These are phyloP conservation scores for Cetonia aurata DNA, from an alignment of 2,888 invertebrate genomes.

Conservation along the genomic window DNA sequence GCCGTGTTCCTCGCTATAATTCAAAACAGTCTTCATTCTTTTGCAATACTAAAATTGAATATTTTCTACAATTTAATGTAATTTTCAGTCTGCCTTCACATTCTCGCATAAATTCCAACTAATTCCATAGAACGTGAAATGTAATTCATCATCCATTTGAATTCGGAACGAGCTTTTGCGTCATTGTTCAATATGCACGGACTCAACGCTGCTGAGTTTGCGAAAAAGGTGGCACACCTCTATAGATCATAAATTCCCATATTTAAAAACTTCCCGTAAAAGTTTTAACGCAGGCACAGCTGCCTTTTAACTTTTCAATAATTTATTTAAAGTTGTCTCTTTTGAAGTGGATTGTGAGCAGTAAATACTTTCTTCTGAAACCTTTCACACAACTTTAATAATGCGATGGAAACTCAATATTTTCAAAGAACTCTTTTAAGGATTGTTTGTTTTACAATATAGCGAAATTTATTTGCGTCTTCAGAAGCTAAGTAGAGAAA, in stretches of 20 bases:
- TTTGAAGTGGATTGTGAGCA: no score
- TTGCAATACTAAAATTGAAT: no score
- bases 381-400: no score
- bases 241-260: slow-evolving; percentile 37
- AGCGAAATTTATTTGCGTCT: no score
- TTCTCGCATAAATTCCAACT: background rate
- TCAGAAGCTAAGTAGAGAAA: no score
- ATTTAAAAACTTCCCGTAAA: slow-evolving; percentile 18
- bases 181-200: background rate
- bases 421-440: no score
- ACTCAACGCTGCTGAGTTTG: background rate
- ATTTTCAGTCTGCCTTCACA: background rate
- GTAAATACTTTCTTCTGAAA: background rate
- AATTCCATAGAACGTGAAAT: background rate
- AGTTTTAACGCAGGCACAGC: slow-evolving; percentile 21
- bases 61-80: no score
- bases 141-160: slow-evolving; percentile 11
- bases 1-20: no score
- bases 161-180: slow-evolving; percentile 6
- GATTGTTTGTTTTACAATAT: no score
- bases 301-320: slow-evolving; percentile 26
- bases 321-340: slow-evolving; percentile 34
- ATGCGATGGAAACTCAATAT: no score
- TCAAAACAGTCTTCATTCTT: no score
- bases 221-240: slow-evolving; percentile 6